A percentile compares a stretch with the other conserved stretches of the same genome.
Evolutionary conservation across 2,113 vertebrate species (phyloP).

Genomic region (Oncorhynchus gorbuscha): DNA sequence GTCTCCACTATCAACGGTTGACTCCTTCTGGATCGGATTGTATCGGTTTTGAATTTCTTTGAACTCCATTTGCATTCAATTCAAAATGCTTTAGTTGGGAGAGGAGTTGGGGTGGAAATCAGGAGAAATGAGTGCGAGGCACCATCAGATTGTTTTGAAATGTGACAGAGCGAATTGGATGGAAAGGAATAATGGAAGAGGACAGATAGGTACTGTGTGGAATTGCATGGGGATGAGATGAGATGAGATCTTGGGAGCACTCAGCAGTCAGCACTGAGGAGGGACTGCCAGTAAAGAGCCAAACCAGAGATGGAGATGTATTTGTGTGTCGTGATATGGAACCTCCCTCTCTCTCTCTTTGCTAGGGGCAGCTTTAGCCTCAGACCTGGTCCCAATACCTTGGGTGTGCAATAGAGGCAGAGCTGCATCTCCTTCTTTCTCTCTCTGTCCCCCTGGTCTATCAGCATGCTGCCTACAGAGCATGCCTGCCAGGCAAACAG

Average conservation of each 20-base stretch:
- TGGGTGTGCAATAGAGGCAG: slow-evolving; percentile 5
- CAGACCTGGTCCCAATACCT: neutral
- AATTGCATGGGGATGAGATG: neutral
- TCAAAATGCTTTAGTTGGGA: slow-evolving; percentile 32
- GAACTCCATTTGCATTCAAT: slow-evolving; percentile 55
- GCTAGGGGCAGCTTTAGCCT: neutral
- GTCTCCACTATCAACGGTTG: slow-evolving; percentile 39
- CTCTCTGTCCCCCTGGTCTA: slow-evolving; percentile 1
- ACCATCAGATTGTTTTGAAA: neutral
- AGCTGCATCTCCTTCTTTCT: slow-evolving; percentile 9
- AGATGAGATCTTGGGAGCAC: slow-evolving; percentile 9
- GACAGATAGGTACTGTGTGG: slow-evolving; percentile 1
- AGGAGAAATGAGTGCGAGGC: neutral
- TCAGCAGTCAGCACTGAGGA: neutral
- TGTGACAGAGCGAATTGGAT: neutral
- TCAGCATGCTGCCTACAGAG: slow-evolving; percentile 29
- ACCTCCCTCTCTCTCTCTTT: neutral
- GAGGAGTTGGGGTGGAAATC: slow-evolving; percentile 16
- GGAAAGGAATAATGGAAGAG: slow-evolving; percentile 8
- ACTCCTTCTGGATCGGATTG: slow-evolving; percentile 17
- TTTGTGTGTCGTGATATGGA: neutral
- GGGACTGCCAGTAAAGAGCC: neutral
- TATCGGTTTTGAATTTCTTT: slow-evolving; percentile 48
- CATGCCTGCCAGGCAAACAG: slow-evolving; percentile 27
- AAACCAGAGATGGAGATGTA: neutral